Conservation (phyloP, 2,888 invertebrate species). For the Diarsia mendica region DNA sequence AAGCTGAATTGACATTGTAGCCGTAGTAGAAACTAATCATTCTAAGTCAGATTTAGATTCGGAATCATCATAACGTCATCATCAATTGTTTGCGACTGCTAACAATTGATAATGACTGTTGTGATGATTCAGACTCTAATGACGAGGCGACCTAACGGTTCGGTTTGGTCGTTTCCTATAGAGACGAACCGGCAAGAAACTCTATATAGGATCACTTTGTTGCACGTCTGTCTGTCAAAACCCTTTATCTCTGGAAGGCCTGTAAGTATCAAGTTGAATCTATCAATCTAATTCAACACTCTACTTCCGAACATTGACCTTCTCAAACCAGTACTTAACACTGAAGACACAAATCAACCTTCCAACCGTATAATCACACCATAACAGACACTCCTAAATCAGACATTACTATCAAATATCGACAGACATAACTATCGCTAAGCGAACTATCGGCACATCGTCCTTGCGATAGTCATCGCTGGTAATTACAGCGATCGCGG, state of each 20-base stretch:
- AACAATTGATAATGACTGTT: no score
- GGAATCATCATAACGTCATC: no score
- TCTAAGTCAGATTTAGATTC: no score
- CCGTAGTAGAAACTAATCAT: neutral
- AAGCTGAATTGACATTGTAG: neutral
- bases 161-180: no score
- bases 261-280: no score
- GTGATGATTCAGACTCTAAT: neutral
- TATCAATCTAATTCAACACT: neutral
- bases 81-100: no score
- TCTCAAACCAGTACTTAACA: neutral
- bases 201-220: no score
- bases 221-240: no score
- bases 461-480: conserved; percentile 63
- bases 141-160: no score
- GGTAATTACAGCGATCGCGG: conserved; percentile 61
- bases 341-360: neutral
- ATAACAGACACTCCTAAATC: conserved; percentile 26
- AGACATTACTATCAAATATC: conserved; percentile 28
- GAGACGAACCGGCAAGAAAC: no score
- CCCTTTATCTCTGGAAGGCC: no score
- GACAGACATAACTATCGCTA: conserved; percentile 24
- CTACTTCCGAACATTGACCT: neutral
- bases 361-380: conserved; percentile 19
- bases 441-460: conserved; percentile 51